Base-by-base conservation (phyloP, 2,888 invertebrate species). In the Phlogophora meticulosa region DNA sequence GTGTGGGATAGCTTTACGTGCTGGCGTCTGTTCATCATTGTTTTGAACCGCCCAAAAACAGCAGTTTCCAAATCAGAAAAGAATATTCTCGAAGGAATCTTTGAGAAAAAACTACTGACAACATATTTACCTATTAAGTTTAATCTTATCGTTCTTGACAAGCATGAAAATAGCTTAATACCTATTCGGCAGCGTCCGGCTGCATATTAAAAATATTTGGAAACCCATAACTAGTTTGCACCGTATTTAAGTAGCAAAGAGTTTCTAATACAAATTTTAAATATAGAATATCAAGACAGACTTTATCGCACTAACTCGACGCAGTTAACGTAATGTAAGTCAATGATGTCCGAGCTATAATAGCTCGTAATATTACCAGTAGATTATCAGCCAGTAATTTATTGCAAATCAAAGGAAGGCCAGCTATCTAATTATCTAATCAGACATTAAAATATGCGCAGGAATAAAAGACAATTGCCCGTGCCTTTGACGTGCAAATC, bases 331-430 rank as follows among this genome's bases (percentile, higher is more conserved):
- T 68, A 32, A 59, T 51, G 46, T 42, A 65, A 71, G 55, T 48
- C 40, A 59, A 76, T 24, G 32, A 53, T 81, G 64, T 52, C 28
- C 7, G 28, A 22, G 15, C 55, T 10, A n/a, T 72, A 63, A 69
- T 73, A 34, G 42, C 40, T 58, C 3, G 43, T 59, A 55, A 55
- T 65, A 63, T 68, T 48, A 28, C 28, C 51, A 40, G 57, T 48
- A 40, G 57, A 74, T 66, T 56, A 73, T 45, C 34, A 51, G 10
- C 10, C 38, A 60, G 53, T 55, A 55, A 78, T 67, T 72, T 49
- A 52, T 64, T 38, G 51, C 63, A 64, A 57, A 80, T 76, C 64
- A 66, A 61, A 80, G 66, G 80, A 63, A 43, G 56, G 60, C 42
- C 58, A 40, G 32, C 40, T 53, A 61, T 67, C 13, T 62, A 64